Evolutionary conservation across 2,888 invertebrate genomes (phyloP), one percentile per base, ranked within the genome.

Genomic region (Andrena chrysosceles): DNA sequence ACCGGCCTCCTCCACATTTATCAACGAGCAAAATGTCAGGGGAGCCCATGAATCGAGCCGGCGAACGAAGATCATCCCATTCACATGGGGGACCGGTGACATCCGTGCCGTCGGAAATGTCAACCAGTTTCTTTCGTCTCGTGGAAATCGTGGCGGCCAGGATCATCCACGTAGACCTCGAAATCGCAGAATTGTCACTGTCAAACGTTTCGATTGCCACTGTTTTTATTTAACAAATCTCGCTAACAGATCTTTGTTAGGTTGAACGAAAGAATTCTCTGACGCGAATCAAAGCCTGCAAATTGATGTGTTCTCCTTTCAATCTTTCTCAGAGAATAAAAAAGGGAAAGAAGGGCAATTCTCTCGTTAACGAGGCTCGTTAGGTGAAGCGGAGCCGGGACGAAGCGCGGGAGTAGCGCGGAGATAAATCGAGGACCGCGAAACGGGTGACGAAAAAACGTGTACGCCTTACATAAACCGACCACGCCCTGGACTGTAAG

Each of bases 391-490:
- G 42, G 31, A 20, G 20, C 35, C 2, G 6, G 23, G 29, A 5
- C 62, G 73, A 85, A 83, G 85, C 83, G 87, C 78, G 74, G 81
- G 85, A 78, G 78, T 76, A 76, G 56, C 66, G 60, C 56, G 49
- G 82, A 79, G 85, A 85, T 85, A 85, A 74, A 84, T 86, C 75
- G 87, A 74, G 85, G 87, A 85, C 87, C 90, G 78, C 85, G 77
- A 87, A 79, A 85, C 78, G 68, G 86, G 91, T 92, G 92, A 92
- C 91, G 92, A 93, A 93, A 93, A 92, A 93, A 93, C 86, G 85
- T 90, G 86, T 86, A 77, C 89, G 90, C 83, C 93, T 93, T 93
- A 93, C 92, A 93, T 93, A 93, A 93, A 93, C 85, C 91, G 90
- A 91, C 93, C 93, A 93, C 93, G 92, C 93, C 93, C 92, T 93